phyloP scores from a whole-genome alignment of 1,140 invertebrate genomes.

The Heliconius eleuchia region DNA sequence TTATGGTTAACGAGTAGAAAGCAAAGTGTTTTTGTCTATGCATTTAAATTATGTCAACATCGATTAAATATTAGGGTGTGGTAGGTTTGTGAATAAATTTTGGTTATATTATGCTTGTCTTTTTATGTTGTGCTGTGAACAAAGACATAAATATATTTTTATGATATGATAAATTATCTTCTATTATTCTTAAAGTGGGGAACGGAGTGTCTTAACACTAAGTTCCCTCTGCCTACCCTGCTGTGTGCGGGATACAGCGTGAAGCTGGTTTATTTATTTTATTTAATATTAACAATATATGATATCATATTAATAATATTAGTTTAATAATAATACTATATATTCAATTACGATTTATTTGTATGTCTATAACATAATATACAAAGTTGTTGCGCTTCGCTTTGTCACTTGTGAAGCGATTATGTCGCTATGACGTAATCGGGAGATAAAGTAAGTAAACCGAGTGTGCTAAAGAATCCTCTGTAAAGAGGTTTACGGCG shows the following conservation, averaged over 20 bases:
- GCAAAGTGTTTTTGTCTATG: constrained; percentile 19
- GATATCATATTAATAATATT: too few relatives aligned
- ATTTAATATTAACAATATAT: too few relatives aligned
- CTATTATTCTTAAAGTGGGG: too few relatives aligned
- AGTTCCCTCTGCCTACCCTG: too few relatives aligned
- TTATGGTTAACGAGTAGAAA: constrained; percentile 48
- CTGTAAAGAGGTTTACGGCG: neutral
- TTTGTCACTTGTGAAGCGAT: constrained; percentile 48
- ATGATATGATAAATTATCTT: too few relatives aligned
- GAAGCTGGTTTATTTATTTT: too few relatives aligned
- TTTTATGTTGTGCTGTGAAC: neutral
- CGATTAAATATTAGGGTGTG: constrained; percentile 2
- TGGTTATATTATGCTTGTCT: neutral
- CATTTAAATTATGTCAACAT: constrained; percentile 32
- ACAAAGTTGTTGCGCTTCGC: constrained; percentile 51
- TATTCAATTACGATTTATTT: neutral
- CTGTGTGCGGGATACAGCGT: neutral
- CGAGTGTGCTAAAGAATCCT: neutral
- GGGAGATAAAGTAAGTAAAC: neutral
- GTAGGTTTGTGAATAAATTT: neutral
- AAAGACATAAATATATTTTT: too few relatives aligned
- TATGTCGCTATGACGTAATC: constrained; percentile 23
- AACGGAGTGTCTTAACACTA: too few relatives aligned
- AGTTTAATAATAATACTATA: neutral
- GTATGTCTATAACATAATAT: neutral